Base-by-base conservation (phyloP, 2,113 vertebrate genomes). In the Clinocottus analis region DNA sequence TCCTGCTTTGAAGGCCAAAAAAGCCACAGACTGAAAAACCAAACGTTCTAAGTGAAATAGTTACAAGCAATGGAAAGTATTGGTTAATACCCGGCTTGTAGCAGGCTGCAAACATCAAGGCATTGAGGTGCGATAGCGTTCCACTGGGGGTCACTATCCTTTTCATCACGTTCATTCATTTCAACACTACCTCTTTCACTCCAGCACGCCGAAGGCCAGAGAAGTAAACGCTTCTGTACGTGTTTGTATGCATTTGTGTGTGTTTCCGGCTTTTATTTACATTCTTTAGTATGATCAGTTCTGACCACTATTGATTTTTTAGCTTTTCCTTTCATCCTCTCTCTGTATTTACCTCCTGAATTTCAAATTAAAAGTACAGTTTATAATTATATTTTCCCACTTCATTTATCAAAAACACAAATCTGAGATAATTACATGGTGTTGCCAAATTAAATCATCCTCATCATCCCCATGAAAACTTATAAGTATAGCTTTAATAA, bases 341-440 rank as follows among this genome's bases (percentile, higher is more conserved):
- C 25, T 64, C 21, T 75, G 23, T 65, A 33, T 82, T 17, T 43
- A 37, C 33, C 55, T 17, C 35, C 9, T 49, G 21, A 55, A 19
- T 81, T 77, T 49, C 2, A 70, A 43, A 31, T 31, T 14, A 21
- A 80, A 65, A 43, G 75, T 25, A 56, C 14, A 74, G 47, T n/a
- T 79, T 75, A 23, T 45, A 39, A 73, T 62, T 47, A 72, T 8
- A 80, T 80, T 71, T 72, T 17, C 55, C n/a, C 11, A n/a, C 56
- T 79, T 82, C 39, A 27, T 77, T 89, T 80, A 86, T 83, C 77
- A 76, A 83, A 82, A 58, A 33, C 47, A 83, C 83, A 79, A 90
- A 87, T 86, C 66, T 33, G 7, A 25, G 60, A 79, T 83, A 77
- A 85, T 87, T 78, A 78, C 62, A 84, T 56, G 60, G 27, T 75